phyloP scores from a whole-genome alignment of 2,113 vertebrate genomes.

The Rallus limicola region DNA sequence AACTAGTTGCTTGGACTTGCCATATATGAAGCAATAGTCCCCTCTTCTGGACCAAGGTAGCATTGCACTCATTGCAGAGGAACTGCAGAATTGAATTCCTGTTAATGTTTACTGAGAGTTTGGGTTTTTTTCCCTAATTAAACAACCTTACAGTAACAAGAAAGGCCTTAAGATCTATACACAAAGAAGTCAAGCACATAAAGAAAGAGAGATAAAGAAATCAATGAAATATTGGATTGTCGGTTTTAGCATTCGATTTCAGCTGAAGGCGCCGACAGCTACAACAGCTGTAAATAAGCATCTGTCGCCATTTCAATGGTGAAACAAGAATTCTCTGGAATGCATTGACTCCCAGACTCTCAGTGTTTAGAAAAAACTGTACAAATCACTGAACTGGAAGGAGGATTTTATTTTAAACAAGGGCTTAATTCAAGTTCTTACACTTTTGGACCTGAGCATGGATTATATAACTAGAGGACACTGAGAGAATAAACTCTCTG shows the following conservation, averaged over 20 bases:
- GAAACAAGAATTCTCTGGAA: background rate
- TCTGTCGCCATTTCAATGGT: background rate
- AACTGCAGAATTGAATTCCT: background rate
- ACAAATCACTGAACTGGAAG: background rate
- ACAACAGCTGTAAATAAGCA: background rate
- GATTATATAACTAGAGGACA: background rate
- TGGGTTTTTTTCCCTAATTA: conserved; percentile 12
- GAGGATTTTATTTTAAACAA: background rate
- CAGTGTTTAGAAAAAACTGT: background rate
- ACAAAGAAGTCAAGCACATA: background rate
- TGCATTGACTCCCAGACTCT: background rate
- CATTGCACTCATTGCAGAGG: conserved; percentile 9
- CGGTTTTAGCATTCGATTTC: background rate
- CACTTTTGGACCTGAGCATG: background rate
- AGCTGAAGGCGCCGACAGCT: background rate
- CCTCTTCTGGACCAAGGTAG: conserved; percentile 67
- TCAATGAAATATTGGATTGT: background rate
- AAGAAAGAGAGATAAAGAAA: conserved; percentile 2
- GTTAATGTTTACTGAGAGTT: background rate
- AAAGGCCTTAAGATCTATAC: background rate
- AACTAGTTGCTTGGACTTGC: background rate
- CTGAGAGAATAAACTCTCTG: background rate
- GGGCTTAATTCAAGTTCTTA: background rate
- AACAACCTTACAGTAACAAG: background rate
- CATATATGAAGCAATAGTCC: conserved; percentile 57